Conservation (phyloP, 2,113 vertebrate genomes). For the Phalacrocorax pelagicus region DNA sequence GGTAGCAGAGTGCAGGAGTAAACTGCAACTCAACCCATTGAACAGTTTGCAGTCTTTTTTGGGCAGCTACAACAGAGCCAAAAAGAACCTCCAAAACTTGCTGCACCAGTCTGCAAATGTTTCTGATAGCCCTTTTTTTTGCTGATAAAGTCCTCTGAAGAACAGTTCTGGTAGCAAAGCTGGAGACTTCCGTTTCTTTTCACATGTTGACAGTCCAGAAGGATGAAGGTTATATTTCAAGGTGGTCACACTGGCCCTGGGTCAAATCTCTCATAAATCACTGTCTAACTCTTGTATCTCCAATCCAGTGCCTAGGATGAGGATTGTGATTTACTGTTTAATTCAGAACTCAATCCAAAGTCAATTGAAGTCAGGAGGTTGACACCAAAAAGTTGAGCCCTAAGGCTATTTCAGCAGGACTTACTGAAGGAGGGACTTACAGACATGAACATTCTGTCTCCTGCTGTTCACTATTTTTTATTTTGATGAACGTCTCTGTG, state of each 20-base stretch:
- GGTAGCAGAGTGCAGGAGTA: background rate
- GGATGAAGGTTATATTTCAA: conserved; percentile 12
- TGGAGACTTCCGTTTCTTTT: background rate
- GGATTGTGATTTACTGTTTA: conserved; percentile 48
- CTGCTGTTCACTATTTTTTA: background rate
- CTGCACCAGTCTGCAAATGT: background rate
- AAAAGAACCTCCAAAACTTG: background rate
- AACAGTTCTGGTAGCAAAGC: background rate
- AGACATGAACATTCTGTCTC: background rate
- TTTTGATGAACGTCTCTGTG: background rate
- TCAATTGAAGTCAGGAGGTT: conserved; percentile 43
- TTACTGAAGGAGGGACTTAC: background rate
- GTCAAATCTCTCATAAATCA: conserved; percentile 53
- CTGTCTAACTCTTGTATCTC: conserved; percentile 23
- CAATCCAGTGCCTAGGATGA: conserved; percentile 5
- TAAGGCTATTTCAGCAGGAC: background rate
- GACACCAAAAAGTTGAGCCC: background rate
- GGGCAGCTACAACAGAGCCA: background rate
- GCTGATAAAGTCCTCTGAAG: background rate
- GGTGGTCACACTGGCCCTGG: background rate
- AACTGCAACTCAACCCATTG: background rate
- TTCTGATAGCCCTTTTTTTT: background rate
- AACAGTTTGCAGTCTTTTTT: background rate
- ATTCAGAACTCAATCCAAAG: background rate
- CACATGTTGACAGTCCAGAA: background rate